Evolutionary conservation across 1,140 invertebrate genomes (phyloP), one percentile per base, ranked within the genome.

Genomic region (Aphelinus certus): DNA sequence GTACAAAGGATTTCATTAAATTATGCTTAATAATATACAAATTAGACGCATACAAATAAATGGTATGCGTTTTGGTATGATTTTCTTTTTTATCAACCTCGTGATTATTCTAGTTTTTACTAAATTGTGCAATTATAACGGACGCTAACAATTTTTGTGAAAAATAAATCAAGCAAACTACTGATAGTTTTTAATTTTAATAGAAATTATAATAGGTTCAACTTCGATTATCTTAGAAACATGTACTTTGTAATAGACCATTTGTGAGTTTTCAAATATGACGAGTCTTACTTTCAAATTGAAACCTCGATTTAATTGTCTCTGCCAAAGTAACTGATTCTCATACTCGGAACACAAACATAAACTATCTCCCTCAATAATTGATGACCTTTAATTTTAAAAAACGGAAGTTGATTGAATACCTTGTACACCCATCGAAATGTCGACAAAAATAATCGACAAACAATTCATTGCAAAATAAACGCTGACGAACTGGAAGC

Each of bases 401-500:
- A 74, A 75, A 64, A 75, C 51, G 48, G 10, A 65, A 65, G 6
- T 48, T 64, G 3, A 64, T 56, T 26, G 9, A 72, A 42, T 10
- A 65, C 2, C 56, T 45, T 46, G 7, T 6, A 56, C 10, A 6
- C 9, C 9, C 26, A 26, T 26, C 26, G 26, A 26, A 26, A 26
- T 26, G 26, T 26, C 26, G 26, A 26, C 26, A 26, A 26, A 26
- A 26, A 26, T 26, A 26, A 53, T 58, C 10, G 55, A 55, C 48
- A 61, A 63, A 70, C 58, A 65, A 70, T 75, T 70, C 73, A 70
- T 45, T 64, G 51, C 60, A 76, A 69, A 66, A 43, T 58, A 66
- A 76, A 43, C 42, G 7, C 61, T 1, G 65, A 74, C 55, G 61
- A 71, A 75, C n/a, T 66, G 74, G 74, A 76, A 76, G 74, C 56